Base-by-base conservation (phyloP, 2,888 invertebrate genomes). In the Penaeus monodon region DNA sequence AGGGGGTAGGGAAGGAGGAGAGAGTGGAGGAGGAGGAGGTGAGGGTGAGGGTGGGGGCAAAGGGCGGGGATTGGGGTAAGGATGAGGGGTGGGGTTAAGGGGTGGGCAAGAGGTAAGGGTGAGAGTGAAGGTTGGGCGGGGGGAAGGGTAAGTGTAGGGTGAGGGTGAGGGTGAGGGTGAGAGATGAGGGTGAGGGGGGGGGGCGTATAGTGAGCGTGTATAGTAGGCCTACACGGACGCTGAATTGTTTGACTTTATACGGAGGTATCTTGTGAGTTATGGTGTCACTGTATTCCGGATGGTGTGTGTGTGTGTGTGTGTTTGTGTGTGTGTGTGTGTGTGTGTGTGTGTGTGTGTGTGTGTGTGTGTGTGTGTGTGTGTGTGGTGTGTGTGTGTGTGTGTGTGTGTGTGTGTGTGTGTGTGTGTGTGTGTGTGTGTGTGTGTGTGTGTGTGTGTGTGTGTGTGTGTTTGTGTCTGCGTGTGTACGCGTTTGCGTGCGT, bases 261-360 rank as follows among this genome's bases (percentile, higher is more conserved):
- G 2, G 12, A 17, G 0, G 57, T 57, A 57, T 57, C 14, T 49
- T 49, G n/a, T n/a, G n/a, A n/a, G n/a, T n/a, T n/a, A n/a, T n/a
- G 49, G 49, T 66, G 44, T 22, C 80, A 81, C 44, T n/a, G 68
- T 3, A 1, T 66, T 27, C 79, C 57, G 2, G 27, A 79, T 27
- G 27, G 63, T 64, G 33, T 73, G 73, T 73, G 73, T 73, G 33
- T 73, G 73, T 73, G 29, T 73, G 29, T 29, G 33, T 73, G 73
- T 73, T 20, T 73, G 73, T 73, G 73, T 73, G 73, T 73, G 73
- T 73, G 73, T 73, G 73, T 73, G 73, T 73, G 73, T 73, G 73
- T 73, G 73, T 73, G 73, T 73, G 73, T 73, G 73, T 73, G 73
- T 73, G 73, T 73, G 73, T 73, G 73, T 73, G 73, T 73, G 73